Base-by-base conservation (phyloP, 2,113 vertebrate genomes). In the Malurus elegans region DNA sequence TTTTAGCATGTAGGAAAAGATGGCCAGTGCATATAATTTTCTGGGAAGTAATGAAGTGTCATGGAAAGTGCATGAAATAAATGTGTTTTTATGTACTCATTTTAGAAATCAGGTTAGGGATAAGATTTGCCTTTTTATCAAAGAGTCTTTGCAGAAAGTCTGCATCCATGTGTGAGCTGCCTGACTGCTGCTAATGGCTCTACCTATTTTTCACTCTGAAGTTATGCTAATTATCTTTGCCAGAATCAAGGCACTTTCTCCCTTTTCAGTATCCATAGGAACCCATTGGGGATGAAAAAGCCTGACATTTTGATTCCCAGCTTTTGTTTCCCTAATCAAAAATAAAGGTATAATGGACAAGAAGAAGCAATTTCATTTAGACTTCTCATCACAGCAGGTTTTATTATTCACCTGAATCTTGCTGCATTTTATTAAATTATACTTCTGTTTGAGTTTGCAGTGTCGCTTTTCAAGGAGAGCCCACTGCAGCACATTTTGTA, bases 271-370 rank as follows among this genome's bases (percentile, higher is more conserved):
- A 92, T 90, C 79, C 86, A 50, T 93, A 95, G 60, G 73, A 92
- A 95, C 84, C 34, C 16, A 4, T 14, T 4, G 8, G 58, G 64
- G 76, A 83, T 90, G 69, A 94, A 91, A 96, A 79, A 70, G 12
- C 66, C 80, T 88, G 60, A 61, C 86, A 83, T 95, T 95, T 72
- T 93, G 57, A 86, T 95, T 96, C 94, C 60, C 19, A 44, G 74
- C 76, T 62, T 97, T 95, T 97, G 64, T 92, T 96, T 96, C 91
- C 89, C 19, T 92, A 93, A 82, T 96, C 75, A 93, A 80, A 93
- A 90, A 65, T 76, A 92, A 94, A 83, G 65, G 82, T 70, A 50
- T 86, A 93, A 95, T 91, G 47, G 78, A 47, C 10, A 12, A 92
- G 36, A 90, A 58, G 58, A 32, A 92, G 84, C 75, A 45, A 36